Base-by-base conservation (phyloP, 2,113 vertebrate genomes). In the Scomber scombrus region DNA sequence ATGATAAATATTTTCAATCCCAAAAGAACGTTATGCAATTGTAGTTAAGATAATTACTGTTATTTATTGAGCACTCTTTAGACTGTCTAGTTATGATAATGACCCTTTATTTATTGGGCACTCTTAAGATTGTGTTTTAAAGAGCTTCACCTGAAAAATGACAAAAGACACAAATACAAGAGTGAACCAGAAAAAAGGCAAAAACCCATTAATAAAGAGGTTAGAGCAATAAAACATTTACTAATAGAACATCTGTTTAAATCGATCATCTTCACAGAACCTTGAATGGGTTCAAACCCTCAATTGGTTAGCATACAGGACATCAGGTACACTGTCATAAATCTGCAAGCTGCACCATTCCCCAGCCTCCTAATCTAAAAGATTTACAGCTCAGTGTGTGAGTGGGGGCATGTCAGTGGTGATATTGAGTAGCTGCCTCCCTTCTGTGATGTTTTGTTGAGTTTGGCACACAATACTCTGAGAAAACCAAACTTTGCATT, bases 31-130 rank as follows among this genome's bases (percentile, higher is more conserved):
- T 77, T 69, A 70, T 82, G 63, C 71, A 69, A 81, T 69, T 78
- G 57, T 66, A 10, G 52, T n/a, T 54, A 16, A 82, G 71, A 80
- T 82, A 85, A 83, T 75, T 60, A 14, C 57, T 10, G 60, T 78
- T 61, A 88, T 82, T 75, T 61, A 82, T 74, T 46, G 55, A 26
- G 75, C 75, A 75, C 73, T 82, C 69, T 76, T 88, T 50, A 67
- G 56, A 81, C 60, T 71, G 70, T 61, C 47, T 66, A 26, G 52
- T n/a, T 54, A 16, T 84, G 71, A 78, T 82, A 85, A 83, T 75
- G 63, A 14, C 57, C 10, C 45, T 63, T 78, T 61, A 88, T 82
- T 75, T 61, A 82, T 74, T 46, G 55, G 29, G 75, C 75, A 75
- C 73, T 82, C 69, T 76, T 88, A 50, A 67, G 56, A 81, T 63